Percentiles rank a stretch among this genome's conserved stretches.
These are phyloP conservation scores for Aphidius ervi DNA, from an alignment of 1,140 invertebrate species.

Conservation along the genomic window DNA sequence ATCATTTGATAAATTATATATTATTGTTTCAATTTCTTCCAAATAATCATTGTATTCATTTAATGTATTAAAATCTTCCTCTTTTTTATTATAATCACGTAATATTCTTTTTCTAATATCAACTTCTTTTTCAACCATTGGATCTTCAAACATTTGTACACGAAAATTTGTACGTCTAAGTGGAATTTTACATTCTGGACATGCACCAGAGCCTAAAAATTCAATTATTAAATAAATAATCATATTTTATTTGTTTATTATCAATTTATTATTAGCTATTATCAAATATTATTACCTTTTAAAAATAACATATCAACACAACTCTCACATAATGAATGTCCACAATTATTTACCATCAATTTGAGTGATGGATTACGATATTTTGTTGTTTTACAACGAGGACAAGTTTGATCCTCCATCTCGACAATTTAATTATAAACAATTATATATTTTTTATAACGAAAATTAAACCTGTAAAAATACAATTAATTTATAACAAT, in stretches of 20 bases:
- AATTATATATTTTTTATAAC: neutral
- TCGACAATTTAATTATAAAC: neutral
- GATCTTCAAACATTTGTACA: slow-evolving; percentile 93
- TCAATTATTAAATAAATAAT: slow-evolving; percentile 11
- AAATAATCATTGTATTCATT: slow-evolving; percentile 91
- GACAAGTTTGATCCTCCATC: slow-evolving; percentile 88
- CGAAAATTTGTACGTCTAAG: slow-evolving; percentile 87
- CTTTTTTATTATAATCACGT: slow-evolving; percentile 87
- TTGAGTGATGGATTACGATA: slow-evolving; percentile 96
- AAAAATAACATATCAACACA: slow-evolving; percentile 94
- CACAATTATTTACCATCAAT: slow-evolving; percentile 97
- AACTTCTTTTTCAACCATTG: slow-evolving; percentile 94
- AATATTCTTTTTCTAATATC: slow-evolving; percentile 88
- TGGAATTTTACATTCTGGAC: slow-evolving; percentile 86
- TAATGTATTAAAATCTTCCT: slow-evolving; percentile 80
- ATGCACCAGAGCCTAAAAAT: slow-evolving; percentile 78
- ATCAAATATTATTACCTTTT: slow-evolving; percentile 66
- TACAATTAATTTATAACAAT: too few species aligned
- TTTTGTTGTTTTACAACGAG: slow-evolving; percentile 96
- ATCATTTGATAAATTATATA: slow-evolving; percentile 89
- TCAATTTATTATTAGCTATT: neutral
- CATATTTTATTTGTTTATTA: neutral
- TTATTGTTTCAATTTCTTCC: slow-evolving; percentile 85
- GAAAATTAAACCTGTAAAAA: too few species aligned
- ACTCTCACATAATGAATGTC: slow-evolving; percentile 94